These are phyloP conservation scores for Aegotheles bennettii DNA, from an alignment of 2,113 vertebrate species.

Conservation along the genomic window DNA sequence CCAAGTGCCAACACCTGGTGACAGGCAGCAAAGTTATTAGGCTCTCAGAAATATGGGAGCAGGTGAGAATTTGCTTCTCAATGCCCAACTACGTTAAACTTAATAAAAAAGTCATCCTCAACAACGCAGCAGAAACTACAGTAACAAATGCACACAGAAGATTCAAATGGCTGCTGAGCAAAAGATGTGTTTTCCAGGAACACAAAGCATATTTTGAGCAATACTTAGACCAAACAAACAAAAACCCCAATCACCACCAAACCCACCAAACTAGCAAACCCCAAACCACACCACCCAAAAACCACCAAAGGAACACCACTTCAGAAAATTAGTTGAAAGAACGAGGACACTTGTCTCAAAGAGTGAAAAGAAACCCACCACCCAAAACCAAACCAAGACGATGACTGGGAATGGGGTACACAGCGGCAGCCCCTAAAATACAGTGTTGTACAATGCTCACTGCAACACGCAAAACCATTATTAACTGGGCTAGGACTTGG, in stretches of 20 bases:
- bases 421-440: neutral
- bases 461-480: neutral
- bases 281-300: neutral
- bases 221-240: neutral
- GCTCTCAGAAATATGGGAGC: neutral
- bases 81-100: neutral
- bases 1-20: neutral
- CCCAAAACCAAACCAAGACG: neutral
- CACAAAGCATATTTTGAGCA: neutral
- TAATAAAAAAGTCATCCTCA: neutral
- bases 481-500: neutral
- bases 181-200: neutral
- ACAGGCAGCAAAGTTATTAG: neutral
- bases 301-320: neutral
- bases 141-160: neutral
- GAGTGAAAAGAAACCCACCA: neutral
- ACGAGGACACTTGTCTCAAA: neutral
- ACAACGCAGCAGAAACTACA: neutral
- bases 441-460: fast-evolving
- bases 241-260: neutral
- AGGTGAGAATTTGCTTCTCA: neutral
- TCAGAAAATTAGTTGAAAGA: neutral
- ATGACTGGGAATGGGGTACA: neutral
- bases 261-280: neutral
- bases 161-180: neutral